These are phyloP conservation scores for Zaprionus africanus DNA, from an alignment of 1,140 invertebrate genomes.

Conservation along the genomic window DNA sequence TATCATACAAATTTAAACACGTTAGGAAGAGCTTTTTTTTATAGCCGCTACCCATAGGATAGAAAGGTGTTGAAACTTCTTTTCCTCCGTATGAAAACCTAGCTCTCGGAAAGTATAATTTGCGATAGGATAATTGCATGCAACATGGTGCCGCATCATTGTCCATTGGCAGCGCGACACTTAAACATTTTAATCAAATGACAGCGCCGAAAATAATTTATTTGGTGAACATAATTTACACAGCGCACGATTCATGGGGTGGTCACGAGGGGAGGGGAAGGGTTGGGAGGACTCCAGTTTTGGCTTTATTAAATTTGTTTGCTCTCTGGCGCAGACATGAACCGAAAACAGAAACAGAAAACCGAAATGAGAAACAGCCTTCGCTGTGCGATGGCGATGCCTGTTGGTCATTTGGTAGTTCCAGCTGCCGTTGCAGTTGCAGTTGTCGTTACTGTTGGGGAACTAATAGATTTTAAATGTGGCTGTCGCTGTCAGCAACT, in stretches of 20 bases:
- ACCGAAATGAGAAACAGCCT: constrained; percentile 34
- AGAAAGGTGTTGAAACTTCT: too few species aligned
- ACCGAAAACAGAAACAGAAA: constrained; percentile 26
- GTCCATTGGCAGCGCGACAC: constrained; percentile 19
- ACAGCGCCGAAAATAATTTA: constrained; percentile 73
- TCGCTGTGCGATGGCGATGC: not conserved
- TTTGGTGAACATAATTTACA: constrained; percentile 68
- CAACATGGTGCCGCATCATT: constrained; percentile 42
- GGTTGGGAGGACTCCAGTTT: constrained; percentile 10
- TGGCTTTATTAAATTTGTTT: constrained; percentile 73
- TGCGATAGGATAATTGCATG: too few species aligned
- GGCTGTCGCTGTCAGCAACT: constrained; percentile 73
- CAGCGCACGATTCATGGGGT: constrained; percentile 28
- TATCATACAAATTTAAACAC: too few species aligned
- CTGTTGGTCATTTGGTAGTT: constrained; percentile 35
- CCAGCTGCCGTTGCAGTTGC: constrained; percentile 15
- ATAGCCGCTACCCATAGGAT: too few species aligned
- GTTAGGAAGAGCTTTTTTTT: too few species aligned
- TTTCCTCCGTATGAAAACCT: not conserved
- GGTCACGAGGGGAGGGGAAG: not conserved
- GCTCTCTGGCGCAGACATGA: constrained; percentile 39
- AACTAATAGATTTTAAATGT: constrained; percentile 79
- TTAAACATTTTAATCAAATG: constrained; percentile 79
- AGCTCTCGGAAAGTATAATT: not conserved
- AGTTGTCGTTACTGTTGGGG: constrained; percentile 45